Percentiles rank a stretch among this genome's conserved stretches.
Evolutionary conservation across 1,140 invertebrate species (phyloP).

Genomic region (Apis florea): DNA sequence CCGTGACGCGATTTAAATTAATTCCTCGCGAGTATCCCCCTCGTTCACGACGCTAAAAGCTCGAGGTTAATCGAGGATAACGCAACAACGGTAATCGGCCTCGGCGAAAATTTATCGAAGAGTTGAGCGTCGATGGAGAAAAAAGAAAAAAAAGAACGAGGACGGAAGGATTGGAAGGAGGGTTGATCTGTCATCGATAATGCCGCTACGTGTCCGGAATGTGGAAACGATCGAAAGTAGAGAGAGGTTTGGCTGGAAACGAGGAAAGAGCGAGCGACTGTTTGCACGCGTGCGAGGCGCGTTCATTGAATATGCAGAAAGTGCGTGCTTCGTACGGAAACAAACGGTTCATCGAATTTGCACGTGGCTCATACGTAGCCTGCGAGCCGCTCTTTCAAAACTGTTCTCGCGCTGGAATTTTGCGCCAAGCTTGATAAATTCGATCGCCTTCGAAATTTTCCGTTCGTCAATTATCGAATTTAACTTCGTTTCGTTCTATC

Average conservation of each 20-base stretch:
- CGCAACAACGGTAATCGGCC: not conserved
- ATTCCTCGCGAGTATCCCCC: not conserved
- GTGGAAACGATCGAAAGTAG: slow-evolving; percentile 12
- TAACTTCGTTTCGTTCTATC: too few species aligned
- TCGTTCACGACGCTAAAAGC: too few species aligned
- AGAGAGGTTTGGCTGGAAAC: not conserved
- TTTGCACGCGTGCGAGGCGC: slow-evolving; percentile 1
- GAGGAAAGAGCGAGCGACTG: slow-evolving; percentile 5
- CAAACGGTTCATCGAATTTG: slow-evolving; percentile 40
- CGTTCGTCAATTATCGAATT: too few species aligned
- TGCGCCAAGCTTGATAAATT: too few species aligned
- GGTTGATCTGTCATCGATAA: slow-evolving; percentile 20
- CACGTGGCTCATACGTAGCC: slow-evolving; percentile 23
- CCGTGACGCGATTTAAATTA: not conserved
- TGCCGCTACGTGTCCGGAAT: slow-evolving; percentile 26
- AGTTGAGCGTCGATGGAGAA: not conserved
- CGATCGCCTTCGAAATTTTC: too few species aligned
- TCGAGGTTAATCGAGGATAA: not conserved
- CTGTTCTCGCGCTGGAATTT: not conserved
- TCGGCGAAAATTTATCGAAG: not conserved
- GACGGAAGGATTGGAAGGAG: not conserved
- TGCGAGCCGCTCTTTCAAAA: too few species aligned
- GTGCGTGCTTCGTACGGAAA: slow-evolving; percentile 30
- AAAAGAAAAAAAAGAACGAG: too few species aligned
- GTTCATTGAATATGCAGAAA: slow-evolving; percentile 37